Evolutionary conservation across 2,888 invertebrate genomes (phyloP).

Genomic region (Blera fallax): DNA sequence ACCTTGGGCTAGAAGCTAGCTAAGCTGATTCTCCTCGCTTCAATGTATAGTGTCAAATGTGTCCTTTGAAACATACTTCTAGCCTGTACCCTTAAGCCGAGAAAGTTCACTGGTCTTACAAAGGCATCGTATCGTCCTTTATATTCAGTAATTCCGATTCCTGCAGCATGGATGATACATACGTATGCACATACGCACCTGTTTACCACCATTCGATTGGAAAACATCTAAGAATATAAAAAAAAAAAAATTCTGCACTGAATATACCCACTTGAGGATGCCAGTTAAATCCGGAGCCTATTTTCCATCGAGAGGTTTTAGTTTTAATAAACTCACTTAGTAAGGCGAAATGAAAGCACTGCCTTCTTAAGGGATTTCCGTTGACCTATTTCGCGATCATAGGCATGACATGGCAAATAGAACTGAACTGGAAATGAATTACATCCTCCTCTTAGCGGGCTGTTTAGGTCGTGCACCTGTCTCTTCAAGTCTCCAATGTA

Average conservation of each 20-base stretch:
- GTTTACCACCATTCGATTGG: not conserved
- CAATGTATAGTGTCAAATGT: too few species aligned
- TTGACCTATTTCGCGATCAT: slow-evolving; percentile 59
- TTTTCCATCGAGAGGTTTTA: slow-evolving; percentile 26
- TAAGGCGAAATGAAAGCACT: slow-evolving; percentile 6
- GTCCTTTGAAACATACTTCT: too few species aligned
- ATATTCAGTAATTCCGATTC: too few species aligned
- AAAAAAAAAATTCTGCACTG: not conserved
- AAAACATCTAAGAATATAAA: not conserved
- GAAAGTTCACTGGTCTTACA: too few species aligned
- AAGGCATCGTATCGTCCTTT: too few species aligned
- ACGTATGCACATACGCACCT: too few species aligned
- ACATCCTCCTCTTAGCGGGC: slow-evolving; percentile 30
- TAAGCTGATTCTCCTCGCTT: too few species aligned
- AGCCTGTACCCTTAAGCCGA: too few species aligned
- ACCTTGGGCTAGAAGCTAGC: too few species aligned
- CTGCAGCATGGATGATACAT: too few species aligned
- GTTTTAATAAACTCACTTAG: slow-evolving; percentile 41
- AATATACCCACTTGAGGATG: slow-evolving; percentile 23
- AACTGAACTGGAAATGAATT: slow-evolving; percentile 60
- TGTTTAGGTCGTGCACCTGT: slow-evolving; percentile 61
- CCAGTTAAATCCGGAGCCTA: not conserved
- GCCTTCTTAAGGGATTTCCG: slow-evolving; percentile 55
- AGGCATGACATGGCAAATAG: slow-evolving; percentile 58
- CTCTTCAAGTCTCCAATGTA: slow-evolving; percentile 31